These are phyloP conservation scores for Python bivittatus DNA, from an alignment of 2,113 vertebrate species.

Conservation along the genomic window DNA sequence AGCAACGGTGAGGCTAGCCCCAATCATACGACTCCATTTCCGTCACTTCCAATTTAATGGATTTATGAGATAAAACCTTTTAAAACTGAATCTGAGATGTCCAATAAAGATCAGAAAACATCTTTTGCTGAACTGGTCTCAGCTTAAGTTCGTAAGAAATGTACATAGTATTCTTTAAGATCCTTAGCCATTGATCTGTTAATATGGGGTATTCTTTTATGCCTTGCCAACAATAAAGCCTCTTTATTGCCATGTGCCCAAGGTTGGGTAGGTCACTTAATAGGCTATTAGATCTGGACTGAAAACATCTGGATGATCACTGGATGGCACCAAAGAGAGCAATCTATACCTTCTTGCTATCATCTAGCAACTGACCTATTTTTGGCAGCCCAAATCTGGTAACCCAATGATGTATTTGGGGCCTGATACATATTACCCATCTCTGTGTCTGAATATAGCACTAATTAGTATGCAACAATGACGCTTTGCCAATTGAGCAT, in stretches of 20 bases:
- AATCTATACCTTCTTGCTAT: not conserved
- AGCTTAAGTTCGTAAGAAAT: not conserved
- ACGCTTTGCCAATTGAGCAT: not conserved
- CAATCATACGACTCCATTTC: not conserved
- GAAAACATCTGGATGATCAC: not conserved
- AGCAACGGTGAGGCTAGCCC: not conserved
- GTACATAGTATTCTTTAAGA: not conserved
- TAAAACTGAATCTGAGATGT: not conserved
- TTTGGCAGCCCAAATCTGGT: not conserved
- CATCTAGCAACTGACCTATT: not conserved
- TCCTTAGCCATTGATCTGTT: not conserved
- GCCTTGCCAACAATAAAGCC: not conserved
- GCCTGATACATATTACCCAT: not conserved
- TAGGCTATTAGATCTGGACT: not conserved
- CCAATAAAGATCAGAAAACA: not conserved
- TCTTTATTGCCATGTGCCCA: not conserved
- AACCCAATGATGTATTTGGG: not conserved
- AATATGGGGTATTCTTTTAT: not conserved
- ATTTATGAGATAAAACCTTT: not conserved
- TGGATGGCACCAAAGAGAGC: not conserved
- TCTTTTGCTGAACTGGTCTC: not conserved
- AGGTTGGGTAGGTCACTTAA: not conserved
- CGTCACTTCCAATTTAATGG: not conserved
- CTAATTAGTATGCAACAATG: not conserved
- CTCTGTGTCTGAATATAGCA: not conserved